Base-by-base conservation (phyloP, 2,888 invertebrate species). In the Lasiommata megera region DNA sequence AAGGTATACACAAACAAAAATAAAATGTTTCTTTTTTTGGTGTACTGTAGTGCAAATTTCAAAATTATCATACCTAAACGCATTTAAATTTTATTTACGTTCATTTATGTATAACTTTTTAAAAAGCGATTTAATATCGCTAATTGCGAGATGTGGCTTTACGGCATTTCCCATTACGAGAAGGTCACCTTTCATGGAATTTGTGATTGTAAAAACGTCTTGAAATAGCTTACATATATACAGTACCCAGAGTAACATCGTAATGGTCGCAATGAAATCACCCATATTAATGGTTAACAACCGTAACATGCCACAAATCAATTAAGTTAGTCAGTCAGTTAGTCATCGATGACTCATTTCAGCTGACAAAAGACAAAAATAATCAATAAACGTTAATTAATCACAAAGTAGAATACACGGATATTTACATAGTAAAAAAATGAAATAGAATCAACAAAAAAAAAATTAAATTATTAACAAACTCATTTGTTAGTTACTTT, bases 261-360 rank as follows among this genome's bases (percentile, higher is more conserved):
- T 53, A 51, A 61, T 72, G 61, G 69, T 64, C 62, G 65, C 63
- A 71, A 67, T 78, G 74, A 79, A 80, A 78, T 77, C 79, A 83
- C 76, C 78, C 74, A 78, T 73, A 73, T 79, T 77, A 79, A 73
- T 76, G 78, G 74, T 82, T 81, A 83, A 84, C 73, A 72, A 80
- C 81, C 80, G 79, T 81, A 73, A 76, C 85, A 84, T 82, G 83
- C 82, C 67, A 74, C 77, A 80, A 85, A 85, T 84, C 82, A 84
- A 82, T 82, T 79, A 81, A 80, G 77, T 85, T 84, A 86, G 85
- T 88, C 85, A 82, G 82, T 79, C 80, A 80, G 77, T 85, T 84
- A 86, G 84, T 88, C 85, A 85, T 82, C 58, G 69, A 76, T 86
- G 87, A 88, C 80, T 86, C 84, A 88, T 66, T 64, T 61, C 55